Evolutionary conservation across 2,888 invertebrate genomes (phyloP).

Genomic region (Epinotia ramella): DNA sequence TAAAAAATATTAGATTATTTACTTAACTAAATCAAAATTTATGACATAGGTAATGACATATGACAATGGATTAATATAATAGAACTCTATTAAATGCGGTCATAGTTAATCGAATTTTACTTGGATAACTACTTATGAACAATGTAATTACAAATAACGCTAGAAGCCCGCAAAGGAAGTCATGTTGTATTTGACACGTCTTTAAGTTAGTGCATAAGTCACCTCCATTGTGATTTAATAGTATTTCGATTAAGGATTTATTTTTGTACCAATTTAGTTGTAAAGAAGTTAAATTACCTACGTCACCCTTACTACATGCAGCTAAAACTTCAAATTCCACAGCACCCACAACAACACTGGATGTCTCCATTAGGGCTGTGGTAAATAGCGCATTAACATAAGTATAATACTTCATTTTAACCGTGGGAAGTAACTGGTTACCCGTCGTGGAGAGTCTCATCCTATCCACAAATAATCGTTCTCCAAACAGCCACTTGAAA

Average conservation of each 20-base stretch:
- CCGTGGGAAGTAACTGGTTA: not conserved
- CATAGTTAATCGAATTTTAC: not conserved
- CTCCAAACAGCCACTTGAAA: conserved; percentile 3
- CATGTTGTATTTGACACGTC: conserved; percentile 40
- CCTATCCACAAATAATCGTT: not conserved
- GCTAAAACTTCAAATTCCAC: not conserved
- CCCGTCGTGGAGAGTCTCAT: not conserved
- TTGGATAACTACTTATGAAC: not conserved
- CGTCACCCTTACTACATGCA: not conserved
- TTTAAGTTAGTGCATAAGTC: conserved; percentile 65
- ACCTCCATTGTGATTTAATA: conserved; percentile 78
- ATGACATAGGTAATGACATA: not conserved
- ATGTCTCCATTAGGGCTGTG: not conserved
- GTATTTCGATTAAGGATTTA: conserved; percentile 70
- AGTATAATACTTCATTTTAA: not conserved
- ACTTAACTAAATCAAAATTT: not conserved
- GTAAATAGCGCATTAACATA: not conserved
- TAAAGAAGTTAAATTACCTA: conserved; percentile 45
- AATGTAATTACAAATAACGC: not conserved
- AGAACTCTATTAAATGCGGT: not conserved
- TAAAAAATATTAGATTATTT: not conserved
- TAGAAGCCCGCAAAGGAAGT: conserved; percentile 8
- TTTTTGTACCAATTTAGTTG: conserved; percentile 77
- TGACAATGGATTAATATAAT: not conserved
- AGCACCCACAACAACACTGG: not conserved